Evolutionary conservation across 2,888 invertebrate genomes (phyloP).

Genomic region (Tipula unca): DNA sequence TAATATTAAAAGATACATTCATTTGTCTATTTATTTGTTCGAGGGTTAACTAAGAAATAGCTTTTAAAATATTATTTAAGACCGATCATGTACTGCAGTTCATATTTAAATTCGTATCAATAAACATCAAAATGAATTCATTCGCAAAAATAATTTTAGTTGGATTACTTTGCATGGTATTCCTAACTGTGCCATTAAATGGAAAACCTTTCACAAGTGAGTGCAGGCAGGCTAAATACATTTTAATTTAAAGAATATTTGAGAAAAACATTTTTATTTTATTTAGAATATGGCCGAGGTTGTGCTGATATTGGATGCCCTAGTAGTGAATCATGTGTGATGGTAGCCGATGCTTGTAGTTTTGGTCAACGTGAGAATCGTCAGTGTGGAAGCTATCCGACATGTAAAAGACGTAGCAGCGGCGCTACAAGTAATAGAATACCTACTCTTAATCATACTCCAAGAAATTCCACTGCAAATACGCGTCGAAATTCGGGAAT

Average conservation of each 20-base stretch:
- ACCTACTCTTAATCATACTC: neutral
- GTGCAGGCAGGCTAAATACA: neutral
- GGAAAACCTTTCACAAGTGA: neutral
- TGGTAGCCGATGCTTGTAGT: slow-evolving; percentile 58
- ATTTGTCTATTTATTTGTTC: neutral
- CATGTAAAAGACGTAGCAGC: slow-evolving; percentile 47
- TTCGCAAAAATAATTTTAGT: neutral
- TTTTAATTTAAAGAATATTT: neutral
- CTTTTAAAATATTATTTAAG: neutral
- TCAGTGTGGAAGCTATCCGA: slow-evolving; percentile 59
- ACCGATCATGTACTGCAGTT: neutral
- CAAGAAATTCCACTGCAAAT: neutral
- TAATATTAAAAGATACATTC: neutral
- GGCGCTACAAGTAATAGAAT: neutral
- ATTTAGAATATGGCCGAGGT: slow-evolving; percentile 64
- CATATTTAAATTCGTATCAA: neutral
- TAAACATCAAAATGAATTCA: neutral
- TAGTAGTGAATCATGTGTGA: slow-evolving; percentile 59
- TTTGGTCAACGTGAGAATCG: slow-evolving; percentile 47
- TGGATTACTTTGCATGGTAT: neutral
- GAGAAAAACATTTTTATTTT: neutral
- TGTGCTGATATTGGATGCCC: slow-evolving; percentile 72
- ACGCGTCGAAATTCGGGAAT: neutral
- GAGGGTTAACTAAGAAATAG: neutral
- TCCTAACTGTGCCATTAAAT: neutral